Base-by-base conservation (phyloP, 2,113 vertebrate genomes). In the Daphoenositta chrysoptera region DNA sequence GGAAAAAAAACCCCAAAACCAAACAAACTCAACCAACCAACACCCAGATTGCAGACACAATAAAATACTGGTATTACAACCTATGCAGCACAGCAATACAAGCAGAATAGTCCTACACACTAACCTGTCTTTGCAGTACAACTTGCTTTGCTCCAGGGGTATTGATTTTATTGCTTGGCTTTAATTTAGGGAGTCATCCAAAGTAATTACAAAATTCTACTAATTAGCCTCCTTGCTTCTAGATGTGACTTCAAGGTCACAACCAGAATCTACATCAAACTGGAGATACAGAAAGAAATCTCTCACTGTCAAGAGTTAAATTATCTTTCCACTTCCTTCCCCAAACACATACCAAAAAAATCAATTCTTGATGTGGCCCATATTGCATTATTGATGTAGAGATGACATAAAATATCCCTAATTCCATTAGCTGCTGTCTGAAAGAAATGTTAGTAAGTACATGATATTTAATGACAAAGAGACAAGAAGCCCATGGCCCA, bases 371-470 rank as follows among this genome's bases (percentile, higher is more conserved):
- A 86, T 84, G 73, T 64, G 65, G 44, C 63, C 78, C 40, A 79
- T 58, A 85, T 48, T 97, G 91, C 88, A 97, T 97, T 97, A 97
- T 92, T 97, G 90, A 97, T 96, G 94, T 48, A 72, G 54, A 93
- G 92, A 96, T 95, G 71, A 88, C 79, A 97, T 90, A 95, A 89
- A 94, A 88, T 92, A 92, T 79, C 97, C 79, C 70, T 90, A 97
- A 95, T 95, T 73, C 94, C 94, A 97, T 96, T 96, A 97, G 82
- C 68, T 97, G 87, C 96, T 82, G 35, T 76, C 96, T 96, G 89
- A 97, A 96, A 88, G 47, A 93, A 89, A 95, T 28, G 40, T 80
- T 92, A 77, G 77, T 18, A 81, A 94, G 66, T 82, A 82, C 40
- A 48, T 11, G 37, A 45, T 79, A 81, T 54, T 89, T 90, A 95